Conservation (phyloP, 2,888 invertebrate species). For the Apodemia duryi region DNA sequence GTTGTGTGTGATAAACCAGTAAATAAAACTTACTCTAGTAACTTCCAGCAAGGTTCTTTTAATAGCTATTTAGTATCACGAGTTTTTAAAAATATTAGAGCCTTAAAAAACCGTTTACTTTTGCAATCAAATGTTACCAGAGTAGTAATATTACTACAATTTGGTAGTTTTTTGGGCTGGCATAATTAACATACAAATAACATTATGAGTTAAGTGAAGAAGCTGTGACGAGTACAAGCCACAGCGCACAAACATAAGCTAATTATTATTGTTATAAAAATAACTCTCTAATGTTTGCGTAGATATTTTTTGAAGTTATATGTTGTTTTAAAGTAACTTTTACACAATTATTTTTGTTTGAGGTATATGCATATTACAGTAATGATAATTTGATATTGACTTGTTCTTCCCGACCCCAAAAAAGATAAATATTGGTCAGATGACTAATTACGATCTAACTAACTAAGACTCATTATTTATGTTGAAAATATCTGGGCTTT, state of each 20-base stretch:
- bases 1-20: no score
- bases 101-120: background rate
- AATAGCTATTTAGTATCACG: no score
- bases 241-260: constrained; percentile 60
- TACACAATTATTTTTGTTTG: no score
- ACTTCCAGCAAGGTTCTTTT: no score
- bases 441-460: no score
- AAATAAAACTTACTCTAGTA: no score
- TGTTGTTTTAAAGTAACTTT: background rate
- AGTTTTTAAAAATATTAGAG: background rate
- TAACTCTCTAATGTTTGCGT: constrained; percentile 44
- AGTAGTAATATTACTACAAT: background rate
- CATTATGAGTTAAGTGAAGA: constrained; percentile 64
- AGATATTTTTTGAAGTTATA: constrained; percentile 27
- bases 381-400: no score
- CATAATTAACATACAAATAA: constrained; percentile 53
- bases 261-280: constrained; percentile 57
- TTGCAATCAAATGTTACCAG: constrained; percentile 1
- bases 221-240: constrained; percentile 51
- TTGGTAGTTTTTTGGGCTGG: constrained; percentile 36
- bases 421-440: no score
- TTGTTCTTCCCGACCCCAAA: no score
- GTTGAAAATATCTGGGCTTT: no score
- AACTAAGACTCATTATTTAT: no score
- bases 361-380: no score